Conservation (phyloP, 2,797 vertebrate species). For the Hybognathus amarus region DNA sequence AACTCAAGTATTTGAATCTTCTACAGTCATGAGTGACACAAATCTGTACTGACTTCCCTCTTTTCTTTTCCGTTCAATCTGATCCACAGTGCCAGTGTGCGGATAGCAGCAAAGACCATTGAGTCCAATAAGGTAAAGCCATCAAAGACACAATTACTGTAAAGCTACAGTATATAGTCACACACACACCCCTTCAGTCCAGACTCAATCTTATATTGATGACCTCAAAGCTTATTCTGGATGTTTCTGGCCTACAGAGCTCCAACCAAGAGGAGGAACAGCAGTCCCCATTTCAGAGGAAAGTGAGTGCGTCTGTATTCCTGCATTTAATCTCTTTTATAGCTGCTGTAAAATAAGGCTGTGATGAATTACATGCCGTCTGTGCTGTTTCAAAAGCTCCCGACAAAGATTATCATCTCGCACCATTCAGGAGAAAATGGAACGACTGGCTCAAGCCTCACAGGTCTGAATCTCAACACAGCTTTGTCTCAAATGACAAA, state of each 20-base stretch:
- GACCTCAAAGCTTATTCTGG: conserved; percentile 10
- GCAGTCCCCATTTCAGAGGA: conserved; percentile 73
- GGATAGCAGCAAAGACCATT: conserved; percentile 70
- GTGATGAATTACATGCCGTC: not conserved
- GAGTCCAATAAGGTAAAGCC: conserved; percentile 70
- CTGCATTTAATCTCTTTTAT: not conserved
- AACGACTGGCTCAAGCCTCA: conserved; percentile 85
- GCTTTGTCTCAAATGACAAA: not conserved
- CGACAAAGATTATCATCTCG: conserved; percentile 84
- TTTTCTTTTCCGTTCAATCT: not conserved
- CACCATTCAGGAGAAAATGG: conserved; percentile 89
- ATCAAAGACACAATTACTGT: not conserved
- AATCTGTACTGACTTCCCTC: not conserved
- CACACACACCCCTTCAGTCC: not conserved
- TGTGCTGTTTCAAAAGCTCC: conserved; percentile 71
- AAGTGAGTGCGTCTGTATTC: conserved; percentile 66
- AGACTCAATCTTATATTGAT: not conserved
- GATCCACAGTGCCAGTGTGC: conserved; percentile 73
- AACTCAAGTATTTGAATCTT: no score
- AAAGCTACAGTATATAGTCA: not conserved
- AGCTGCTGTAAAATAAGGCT: not conserved
- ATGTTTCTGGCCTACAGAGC: conserved; percentile 59
- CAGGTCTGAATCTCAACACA: conserved; percentile 76
- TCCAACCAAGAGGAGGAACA: conserved; percentile 69
- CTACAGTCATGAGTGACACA: not conserved